phyloP scores from a whole-genome alignment of 2,797 vertebrate species.

The Epinephelus awoara region DNA sequence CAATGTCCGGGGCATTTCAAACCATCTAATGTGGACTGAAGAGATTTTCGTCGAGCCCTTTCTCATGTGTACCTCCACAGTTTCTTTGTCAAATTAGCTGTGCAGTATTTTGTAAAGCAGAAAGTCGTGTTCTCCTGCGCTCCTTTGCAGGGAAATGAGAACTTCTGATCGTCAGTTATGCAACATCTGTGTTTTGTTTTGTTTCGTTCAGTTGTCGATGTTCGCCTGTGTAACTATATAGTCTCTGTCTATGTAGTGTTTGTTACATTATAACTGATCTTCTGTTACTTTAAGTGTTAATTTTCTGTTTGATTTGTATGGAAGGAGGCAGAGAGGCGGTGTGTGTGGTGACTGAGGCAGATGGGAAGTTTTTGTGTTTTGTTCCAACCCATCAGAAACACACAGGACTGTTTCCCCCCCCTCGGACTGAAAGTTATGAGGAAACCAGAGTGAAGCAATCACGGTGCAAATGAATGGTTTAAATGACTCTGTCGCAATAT shows the following conservation, averaged over 20 bases:
- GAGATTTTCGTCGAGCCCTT: neutral
- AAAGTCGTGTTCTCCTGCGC: constrained; percentile 58
- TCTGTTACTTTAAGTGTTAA: constrained; percentile 70
- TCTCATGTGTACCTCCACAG: constrained; percentile 62
- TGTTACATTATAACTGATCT: constrained; percentile 57
- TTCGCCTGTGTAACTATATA: constrained; percentile 57
- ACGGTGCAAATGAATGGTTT: constrained; percentile 21
- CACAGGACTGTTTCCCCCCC: constrained; percentile 23
- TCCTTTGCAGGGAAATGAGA: constrained; percentile 31
- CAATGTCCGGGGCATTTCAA: constrained; percentile 23
- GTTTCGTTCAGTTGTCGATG: constrained; percentile 57
- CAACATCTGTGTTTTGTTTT: constrained; percentile 56
- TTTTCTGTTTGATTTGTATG: constrained; percentile 49
- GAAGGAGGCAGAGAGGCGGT: constrained; percentile 26
- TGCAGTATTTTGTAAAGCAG: constrained; percentile 80
- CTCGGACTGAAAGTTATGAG: constrained; percentile 29
- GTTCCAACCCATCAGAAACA: constrained; percentile 36
- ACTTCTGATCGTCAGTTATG: constrained; percentile 50
- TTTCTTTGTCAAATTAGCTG: constrained; percentile 73
- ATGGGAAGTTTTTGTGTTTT: constrained; percentile 40
- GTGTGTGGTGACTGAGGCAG: constrained; percentile 20
- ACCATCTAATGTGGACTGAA: neutral
- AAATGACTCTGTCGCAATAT: constrained; percentile 27
- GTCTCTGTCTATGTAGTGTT: constrained; percentile 58
- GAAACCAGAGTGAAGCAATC: constrained; percentile 1